Evolutionary conservation across 2,888 invertebrate genomes (phyloP), one percentile per base, ranked within the genome.

Genomic region (Phortica magna): DNA sequence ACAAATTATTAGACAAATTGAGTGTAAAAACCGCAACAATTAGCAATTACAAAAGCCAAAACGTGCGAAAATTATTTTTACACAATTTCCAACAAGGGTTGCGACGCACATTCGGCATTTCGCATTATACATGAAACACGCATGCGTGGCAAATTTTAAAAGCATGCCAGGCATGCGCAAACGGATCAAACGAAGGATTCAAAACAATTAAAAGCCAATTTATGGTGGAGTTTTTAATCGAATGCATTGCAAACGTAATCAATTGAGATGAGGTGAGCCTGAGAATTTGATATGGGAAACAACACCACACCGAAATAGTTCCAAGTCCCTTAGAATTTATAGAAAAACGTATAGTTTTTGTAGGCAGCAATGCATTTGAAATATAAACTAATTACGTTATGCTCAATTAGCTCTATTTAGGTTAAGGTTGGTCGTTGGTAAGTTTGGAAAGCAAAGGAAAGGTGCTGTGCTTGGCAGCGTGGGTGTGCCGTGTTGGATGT

Each of bases 321-420:
- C 7, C 10, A 55, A 55, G 7, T 55, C 55, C 7, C 17, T 55
- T 55, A 17, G 55, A 55, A 55, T 55, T 55, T 1, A 2, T 2
- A 4, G 1, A 2, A 31, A 31, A 31, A 31, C 2, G 1, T 31
- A 31, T 4, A 31, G 5, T 4, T 31, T 31, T 31, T 31, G 5
- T 31, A 31, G 31, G 31, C 31, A 4, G 31, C 31, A 31, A 31
- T 4, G 3, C 14, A 39, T 39, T 65, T 6, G 31, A 22, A 4
- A 14, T 14, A 7, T 65, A 39, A 41, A 7, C 88, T 85, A 87
- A 85, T 85, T 88, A 88, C 87, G 85, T 87, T 85, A 85, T 76
- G 88, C 80, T 78, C 88, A 85, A 88, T 85, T 85, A 87, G 85
- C 79, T 77, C 78, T 81, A 83, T 87, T 85, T 84, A 81, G 85